phyloP scores from a whole-genome alignment of 2,797 vertebrate species.

The Buceros bicornis region DNA sequence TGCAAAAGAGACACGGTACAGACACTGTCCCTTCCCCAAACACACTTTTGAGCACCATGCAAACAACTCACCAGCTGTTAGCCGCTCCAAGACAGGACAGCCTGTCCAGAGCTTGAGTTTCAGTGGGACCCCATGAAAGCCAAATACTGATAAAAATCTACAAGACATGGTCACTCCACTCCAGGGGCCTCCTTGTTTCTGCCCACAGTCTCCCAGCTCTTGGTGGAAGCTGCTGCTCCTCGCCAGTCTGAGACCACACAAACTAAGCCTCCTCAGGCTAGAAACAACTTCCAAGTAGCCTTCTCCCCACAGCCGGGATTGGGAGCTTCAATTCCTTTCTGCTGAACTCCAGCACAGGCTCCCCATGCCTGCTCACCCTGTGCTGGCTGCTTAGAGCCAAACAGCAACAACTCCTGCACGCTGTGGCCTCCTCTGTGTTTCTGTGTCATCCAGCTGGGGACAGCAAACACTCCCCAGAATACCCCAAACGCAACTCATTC shows the following conservation, averaged over 20 bases:
- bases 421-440: accelerated
- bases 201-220: too few relatives aligned
- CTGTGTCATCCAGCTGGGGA: accelerated
- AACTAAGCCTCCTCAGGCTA: not conserved
- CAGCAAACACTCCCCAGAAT: not conserved
- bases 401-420: not conserved
- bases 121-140: not conserved
- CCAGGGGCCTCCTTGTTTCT: not conserved
- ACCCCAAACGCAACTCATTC: not conserved
- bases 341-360: not conserved
- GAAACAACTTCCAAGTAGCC: not conserved
- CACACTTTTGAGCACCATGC: not conserved
- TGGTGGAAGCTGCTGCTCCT: not conserved
- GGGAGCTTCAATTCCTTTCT: not conserved
- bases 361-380: not conserved
- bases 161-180: accelerated
- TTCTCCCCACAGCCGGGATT: accelerated
- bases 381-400: not conserved
- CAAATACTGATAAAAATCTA: not conserved
- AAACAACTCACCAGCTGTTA: not conserved
- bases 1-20: not conserved
- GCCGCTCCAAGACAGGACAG: not conserved
- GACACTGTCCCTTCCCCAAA: not conserved
- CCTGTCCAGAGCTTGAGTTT: not conserved
- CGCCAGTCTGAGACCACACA: not conserved